phyloP scores from a whole-genome alignment of 2,888 invertebrate species.

The Melanargia galathea region DNA sequence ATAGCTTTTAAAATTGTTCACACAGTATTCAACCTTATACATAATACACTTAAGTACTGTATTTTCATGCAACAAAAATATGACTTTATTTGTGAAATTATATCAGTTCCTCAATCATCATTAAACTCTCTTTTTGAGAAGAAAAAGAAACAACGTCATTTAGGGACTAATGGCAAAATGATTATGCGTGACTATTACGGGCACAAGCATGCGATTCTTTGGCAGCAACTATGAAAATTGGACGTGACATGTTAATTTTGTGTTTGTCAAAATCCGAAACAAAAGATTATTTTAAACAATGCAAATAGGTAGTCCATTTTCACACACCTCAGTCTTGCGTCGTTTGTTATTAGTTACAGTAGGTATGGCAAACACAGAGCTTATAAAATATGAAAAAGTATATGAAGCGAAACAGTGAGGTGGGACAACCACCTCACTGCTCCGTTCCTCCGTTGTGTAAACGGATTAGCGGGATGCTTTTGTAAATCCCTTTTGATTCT shows the following conservation, averaged over 20 bases:
- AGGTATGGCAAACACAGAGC: not conserved
- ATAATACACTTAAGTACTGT: not conserved
- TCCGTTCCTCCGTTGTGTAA: not conserved
- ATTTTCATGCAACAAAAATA: not conserved
- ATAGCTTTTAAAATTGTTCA: slow-evolving; percentile 25
- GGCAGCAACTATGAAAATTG: slow-evolving; percentile 12
- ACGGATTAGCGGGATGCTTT: not conserved
- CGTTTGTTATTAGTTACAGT: no score
- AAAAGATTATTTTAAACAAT: no score
- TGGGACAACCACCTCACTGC: no score
- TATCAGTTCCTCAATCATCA: slow-evolving; percentile 33
- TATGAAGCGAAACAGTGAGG: no score
- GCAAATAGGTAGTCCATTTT: no score
- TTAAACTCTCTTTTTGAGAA: slow-evolving; percentile 37
- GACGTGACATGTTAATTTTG: not conserved
- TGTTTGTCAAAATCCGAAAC: not conserved
- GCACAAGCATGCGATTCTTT: slow-evolving; percentile 10
- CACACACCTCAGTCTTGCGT: no score
- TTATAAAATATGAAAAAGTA: not conserved
- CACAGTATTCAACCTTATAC: slow-evolving; percentile 11
- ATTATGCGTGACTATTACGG: slow-evolving; percentile 29
- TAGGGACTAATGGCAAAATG: slow-evolving; percentile 37
- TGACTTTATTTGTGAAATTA: slow-evolving; percentile 20
- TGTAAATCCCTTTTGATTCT: slow-evolving; percentile 12
- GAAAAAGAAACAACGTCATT: slow-evolving; percentile 37